Percentiles rank a stretch among this genome's conserved stretches.
Conservation (phyloP, 2,113 vertebrate species). For the Gobius niger region DNA sequence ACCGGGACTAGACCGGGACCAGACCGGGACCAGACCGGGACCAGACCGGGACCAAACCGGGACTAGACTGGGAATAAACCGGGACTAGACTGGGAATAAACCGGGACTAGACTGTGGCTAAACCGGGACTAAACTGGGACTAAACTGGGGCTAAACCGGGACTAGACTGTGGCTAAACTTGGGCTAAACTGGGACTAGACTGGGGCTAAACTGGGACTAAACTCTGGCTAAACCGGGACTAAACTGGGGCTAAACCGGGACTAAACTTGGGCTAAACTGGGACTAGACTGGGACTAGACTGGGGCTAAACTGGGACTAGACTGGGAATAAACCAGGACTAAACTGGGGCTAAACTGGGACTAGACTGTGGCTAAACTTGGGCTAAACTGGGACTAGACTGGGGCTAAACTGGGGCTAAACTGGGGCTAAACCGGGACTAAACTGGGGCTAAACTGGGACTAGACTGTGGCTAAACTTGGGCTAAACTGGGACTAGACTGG, state of each 20-base stretch:
- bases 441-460: too few species aligned
- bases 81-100: not conserved
- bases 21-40: too few species aligned
- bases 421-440: too few species aligned
- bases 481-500: too few species aligned
- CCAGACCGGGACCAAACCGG: too few species aligned
- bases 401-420: not conserved
- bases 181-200: not conserved
- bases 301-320: not conserved
- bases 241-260: not conserved
- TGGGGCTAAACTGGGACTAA: not conserved
- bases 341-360: not conserved
- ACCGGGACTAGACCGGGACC: too few species aligned
- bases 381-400: not conserved
- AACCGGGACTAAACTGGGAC: too few species aligned
- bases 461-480: too few species aligned
- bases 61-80: too few species aligned
- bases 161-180: not conserved
- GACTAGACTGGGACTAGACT: not conserved
- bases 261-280: not conserved
- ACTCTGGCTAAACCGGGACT: not conserved
- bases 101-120: not conserved
- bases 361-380: not conserved
- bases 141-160: not conserved
- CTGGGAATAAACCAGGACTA: not conserved